These are phyloP conservation scores for Machaerirhynchus nigripectus DNA, from an alignment of 2,113 vertebrate species.

Conservation along the genomic window DNA sequence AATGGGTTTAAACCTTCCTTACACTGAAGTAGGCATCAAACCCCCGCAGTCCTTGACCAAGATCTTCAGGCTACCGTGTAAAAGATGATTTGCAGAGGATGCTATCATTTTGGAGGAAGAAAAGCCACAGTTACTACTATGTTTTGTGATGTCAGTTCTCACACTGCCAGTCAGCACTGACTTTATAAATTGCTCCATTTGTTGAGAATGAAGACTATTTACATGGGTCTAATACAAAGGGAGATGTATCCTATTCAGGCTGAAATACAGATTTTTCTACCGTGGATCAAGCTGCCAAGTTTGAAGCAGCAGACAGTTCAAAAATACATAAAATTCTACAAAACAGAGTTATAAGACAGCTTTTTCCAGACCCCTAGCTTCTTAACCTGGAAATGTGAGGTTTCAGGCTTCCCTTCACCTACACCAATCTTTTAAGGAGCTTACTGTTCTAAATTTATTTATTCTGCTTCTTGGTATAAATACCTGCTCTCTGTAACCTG, in stretches of 20 bases:
- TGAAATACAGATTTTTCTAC: neutral
- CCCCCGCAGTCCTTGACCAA: neutral
- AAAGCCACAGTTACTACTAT: neutral
- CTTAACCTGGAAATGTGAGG: neutral
- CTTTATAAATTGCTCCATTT: neutral
- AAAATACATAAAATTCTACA: neutral
- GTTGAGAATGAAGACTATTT: neutral
- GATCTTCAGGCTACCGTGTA: neutral
- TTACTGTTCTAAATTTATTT: neutral
- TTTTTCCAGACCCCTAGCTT: neutral
- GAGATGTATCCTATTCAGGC: neutral
- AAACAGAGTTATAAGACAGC: neutral
- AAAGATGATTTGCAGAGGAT: neutral
- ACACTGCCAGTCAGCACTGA: accelerated
- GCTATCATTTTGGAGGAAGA: neutral
- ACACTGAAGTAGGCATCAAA: neutral
- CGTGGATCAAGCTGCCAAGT: neutral
- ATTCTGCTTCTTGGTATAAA: neutral
- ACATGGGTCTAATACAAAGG: neutral
- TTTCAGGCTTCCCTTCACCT: neutral
- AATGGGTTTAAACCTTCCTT: neutral
- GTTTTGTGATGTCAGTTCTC: neutral
- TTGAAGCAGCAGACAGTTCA: neutral
- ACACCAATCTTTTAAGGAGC: neutral
- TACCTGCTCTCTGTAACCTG: neutral